phyloP scores from a whole-genome alignment of 2,888 invertebrate species.

The Pterostichus niger region DNA sequence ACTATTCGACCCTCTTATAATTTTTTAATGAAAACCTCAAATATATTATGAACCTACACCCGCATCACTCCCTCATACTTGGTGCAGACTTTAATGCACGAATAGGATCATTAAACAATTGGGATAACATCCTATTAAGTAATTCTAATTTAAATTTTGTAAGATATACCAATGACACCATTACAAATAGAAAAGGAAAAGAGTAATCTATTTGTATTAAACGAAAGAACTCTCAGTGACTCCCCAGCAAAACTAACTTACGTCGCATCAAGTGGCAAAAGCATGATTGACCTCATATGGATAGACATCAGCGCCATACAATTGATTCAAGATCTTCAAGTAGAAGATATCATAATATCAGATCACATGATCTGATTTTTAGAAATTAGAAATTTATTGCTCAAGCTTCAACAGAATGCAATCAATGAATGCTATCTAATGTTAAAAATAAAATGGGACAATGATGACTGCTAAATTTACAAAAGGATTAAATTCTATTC shows the following conservation, averaged over 20 bases:
- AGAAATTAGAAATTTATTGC: constrained; percentile 12
- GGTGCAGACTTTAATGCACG: neutral
- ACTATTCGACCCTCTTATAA: neutral
- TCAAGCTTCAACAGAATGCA: neutral
- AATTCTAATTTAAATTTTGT: neutral
- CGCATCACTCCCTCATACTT: neutral
- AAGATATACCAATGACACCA: neutral
- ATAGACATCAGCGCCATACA: neutral
- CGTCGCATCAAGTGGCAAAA: neutral
- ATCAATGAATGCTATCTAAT: neutral
- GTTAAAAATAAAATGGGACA: neutral
- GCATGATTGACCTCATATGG: neutral
- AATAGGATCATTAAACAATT: neutral
- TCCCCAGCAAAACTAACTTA: neutral
- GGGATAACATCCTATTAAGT: neutral
- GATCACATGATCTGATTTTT: constrained; percentile 30
- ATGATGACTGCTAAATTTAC: neutral
- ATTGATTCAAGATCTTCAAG: neutral
- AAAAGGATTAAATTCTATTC: neutral
- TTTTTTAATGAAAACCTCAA: neutral
- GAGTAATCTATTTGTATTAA: neutral
- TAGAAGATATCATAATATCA: constrained; percentile 10
- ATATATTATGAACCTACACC: neutral
- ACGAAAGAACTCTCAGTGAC: constrained; percentile 3
- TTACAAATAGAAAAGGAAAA: constrained; percentile 1